Evolutionary conservation across 1,140 invertebrate species (phyloP), one percentile per base, ranked within the genome.

Genomic region (Aphidius gifuensis): DNA sequence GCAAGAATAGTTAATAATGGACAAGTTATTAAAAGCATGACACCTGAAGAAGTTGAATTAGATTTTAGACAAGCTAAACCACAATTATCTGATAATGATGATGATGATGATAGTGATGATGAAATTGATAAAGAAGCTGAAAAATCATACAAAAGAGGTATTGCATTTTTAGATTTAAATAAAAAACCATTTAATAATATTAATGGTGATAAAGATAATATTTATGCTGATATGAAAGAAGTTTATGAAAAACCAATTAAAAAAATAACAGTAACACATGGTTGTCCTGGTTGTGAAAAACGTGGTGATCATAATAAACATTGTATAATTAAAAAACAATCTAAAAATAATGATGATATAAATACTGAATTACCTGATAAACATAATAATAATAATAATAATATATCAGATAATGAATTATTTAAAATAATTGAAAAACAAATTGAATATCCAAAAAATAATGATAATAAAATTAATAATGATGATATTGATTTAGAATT

Each of bases 1-100:
- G 67, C 74, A 0, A 75, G 77, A 63, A 75, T 81, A 44, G 70
- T 79, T 0, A 80, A 80, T 32, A 75, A 81, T 16, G 77, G 76
- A 1, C 40, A 9, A 3, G 54, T 77, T 6, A 53, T 74, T 1
- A 79, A 79, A 45, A 75, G 70, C 53, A 69, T 71, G 5, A 72
- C 68, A 0, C 54, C 66, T 1, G 71, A 75, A 42, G 68, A 80
- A 39, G 39, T 74, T 5, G 76, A 81, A 5, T 9, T 73, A 3
- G 68, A 78, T 45, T 80, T 80, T 45, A 69, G 65, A 47, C 64
- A 68, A 48, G 64, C 66, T 3, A 64, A 65, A 21, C 67, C 73
- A 3, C 23, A 32, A 32, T 48, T 64, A 1, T 42, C 64, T 0
- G 65, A 62, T 60, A 68, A 23, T 3, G 62, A 69, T 3, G 67